Base-by-base conservation (phyloP, 2,113 vertebrate genomes). In the Syrmaticus mikado region DNA sequence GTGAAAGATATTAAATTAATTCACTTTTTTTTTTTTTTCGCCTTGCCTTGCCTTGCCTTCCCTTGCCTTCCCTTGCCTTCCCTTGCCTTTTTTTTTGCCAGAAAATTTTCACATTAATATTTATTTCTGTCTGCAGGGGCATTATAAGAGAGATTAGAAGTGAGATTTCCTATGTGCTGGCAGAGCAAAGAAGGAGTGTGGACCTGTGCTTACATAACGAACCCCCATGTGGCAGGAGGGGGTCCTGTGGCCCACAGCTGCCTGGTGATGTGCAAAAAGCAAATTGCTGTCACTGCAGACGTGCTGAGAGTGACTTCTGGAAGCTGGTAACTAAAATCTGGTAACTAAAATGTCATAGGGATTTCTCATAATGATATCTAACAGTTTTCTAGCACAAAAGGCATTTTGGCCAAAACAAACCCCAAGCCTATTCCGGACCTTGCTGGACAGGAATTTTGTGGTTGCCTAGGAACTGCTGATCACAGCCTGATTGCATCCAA, bases 381-480 rank as follows among this genome's bases (percentile, higher is more conserved):
- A 60, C 38, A 24, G 72, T 78, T 84, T 86, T 36, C 76, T 83
- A 81, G 57, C 61, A 61, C 15, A 72, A 72, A 77, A 78, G 52
- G 16, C 67, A n/a, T 88, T 95, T 88, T 90, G 62, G 61, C 73
- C 85, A 61, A 91, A 90, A 58, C 55, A 90, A 90, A 72, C 13
- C 52, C 65, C 52, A 87, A 93, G 83, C 30, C 43, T 81, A 2
- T 83, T 90, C 82, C 65, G 73, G 88, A 88, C 8, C 65, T 78
- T 25, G 76, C 55, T 88, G 88, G 90, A 90, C 73, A 78, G 76
- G 43, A 90, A 52, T 93, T 83, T 86, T 67, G 80, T 92, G 85
- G 95, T 96, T 96, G 96, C 96, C 65, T 96, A 96, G 96, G 65
- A 96, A 96, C 95, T 2, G 21, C 76, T 4, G 32, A 43, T 71